Evolutionary conservation across 2,113 vertebrate genomes (phyloP), one percentile per base, ranked within the genome.

Genomic region (Nothobranchius kuhntae): DNA sequence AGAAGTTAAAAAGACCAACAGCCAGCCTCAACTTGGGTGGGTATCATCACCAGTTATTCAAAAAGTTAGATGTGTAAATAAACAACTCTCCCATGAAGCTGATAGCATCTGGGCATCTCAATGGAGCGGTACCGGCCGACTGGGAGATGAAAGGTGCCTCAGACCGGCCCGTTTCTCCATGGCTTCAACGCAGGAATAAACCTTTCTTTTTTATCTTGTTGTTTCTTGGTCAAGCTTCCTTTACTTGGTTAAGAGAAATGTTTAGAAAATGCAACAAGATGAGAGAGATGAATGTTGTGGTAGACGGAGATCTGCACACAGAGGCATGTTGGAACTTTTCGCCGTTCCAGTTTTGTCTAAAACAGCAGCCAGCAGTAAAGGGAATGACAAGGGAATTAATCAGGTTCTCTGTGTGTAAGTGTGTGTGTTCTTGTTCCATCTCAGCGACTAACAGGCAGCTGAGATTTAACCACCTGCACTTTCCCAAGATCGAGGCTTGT

Each of bases 1-100:
- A 30, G 30, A 30, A 7, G 38, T 40, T 7, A 40, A 40, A 40
- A 40, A 40, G 5, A 6, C 21, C n/a, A 53, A 56, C 55, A 50
- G 35, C 26, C 36, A 56, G 50, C 70, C 15, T 78, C 87, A n/a
- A 85, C 88, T 61, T 91, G 90, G 89, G 89, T 92, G 90, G 88
- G 82, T 88, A 61, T 89, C 72, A 58, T 68, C 10, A 58, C 71
- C 75, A 70, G 61, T 87, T 68, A 64, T 61, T 79, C 65, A 80
- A 75, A 62, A 68, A 83, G 70, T 80, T 72, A 68, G 81, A 82
- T 62, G 74, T 62, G 80, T 80, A 86, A 87, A 88, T 78, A 91
- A 92, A 87, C 78, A 81, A 66, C 75, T 71, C 65, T 80, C 59
- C 69, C 59, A 56, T 61, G 55, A 61, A 52, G 61, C 71, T 51